These are phyloP conservation scores for Goniozus legneri DNA, from an alignment of 1,140 invertebrate species.

Conservation along the genomic window DNA sequence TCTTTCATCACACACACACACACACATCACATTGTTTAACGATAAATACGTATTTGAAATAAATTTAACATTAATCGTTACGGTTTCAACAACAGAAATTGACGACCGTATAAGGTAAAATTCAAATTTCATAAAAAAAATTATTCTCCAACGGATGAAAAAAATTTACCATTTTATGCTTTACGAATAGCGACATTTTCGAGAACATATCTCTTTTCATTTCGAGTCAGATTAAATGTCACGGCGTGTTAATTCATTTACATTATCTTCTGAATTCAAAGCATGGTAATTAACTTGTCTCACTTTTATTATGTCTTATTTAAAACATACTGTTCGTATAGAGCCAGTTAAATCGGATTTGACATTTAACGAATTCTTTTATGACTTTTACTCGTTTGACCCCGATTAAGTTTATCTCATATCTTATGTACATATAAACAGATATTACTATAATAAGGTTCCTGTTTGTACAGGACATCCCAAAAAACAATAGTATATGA, in stretches of 20 bases:
- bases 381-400: conserved; percentile 34
- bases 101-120: too few relatives aligned
- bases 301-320: conserved; percentile 23
- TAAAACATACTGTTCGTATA: conserved; percentile 14
- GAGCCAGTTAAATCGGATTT: conserved; percentile 31
- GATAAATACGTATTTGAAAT: too few relatives aligned
- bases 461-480: conserved; percentile 19
- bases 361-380: conserved; percentile 31
- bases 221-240: conserved; percentile 13
- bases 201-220: neutral
- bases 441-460: conserved; percentile 34
- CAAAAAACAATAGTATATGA: conserved; percentile 12
- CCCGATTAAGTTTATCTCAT: conserved; percentile 24
- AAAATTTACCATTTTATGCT: too few relatives aligned
- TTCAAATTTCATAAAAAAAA: too few relatives aligned
- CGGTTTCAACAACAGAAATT: conserved; percentile 11
- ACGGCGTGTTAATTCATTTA: conserved; percentile 5
- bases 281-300: conserved; percentile 15
- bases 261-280: conserved; percentile 12
- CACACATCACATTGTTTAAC: too few relatives aligned
- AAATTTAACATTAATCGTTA: neutral
- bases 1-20: conserved; percentile 7
- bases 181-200: neutral
- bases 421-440: conserved; percentile 40
- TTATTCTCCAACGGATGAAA: too few relatives aligned